phyloP scores from a whole-genome alignment of 2,113 vertebrate species.

The Epinephelus moara region DNA sequence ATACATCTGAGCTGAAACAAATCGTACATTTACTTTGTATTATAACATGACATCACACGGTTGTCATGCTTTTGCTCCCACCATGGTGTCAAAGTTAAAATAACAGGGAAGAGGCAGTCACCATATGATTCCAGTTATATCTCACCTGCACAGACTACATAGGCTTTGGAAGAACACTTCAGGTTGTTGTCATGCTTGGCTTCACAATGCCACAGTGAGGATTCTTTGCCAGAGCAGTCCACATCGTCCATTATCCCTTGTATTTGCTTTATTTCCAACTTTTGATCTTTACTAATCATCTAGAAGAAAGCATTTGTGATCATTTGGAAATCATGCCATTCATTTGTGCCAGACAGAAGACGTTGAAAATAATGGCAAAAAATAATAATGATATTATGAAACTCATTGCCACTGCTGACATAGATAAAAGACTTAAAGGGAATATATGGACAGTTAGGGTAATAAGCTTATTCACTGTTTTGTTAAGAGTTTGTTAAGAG shows the following conservation, averaged over 20 bases:
- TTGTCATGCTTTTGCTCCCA: not conserved
- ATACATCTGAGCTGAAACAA: not conserved
- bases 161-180: rapidly evolving
- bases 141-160: constrained; percentile 73
- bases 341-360: not conserved
- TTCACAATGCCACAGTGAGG: constrained; percentile 76
- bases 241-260: constrained; percentile 31
- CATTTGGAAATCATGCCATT: not conserved
- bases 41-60: not conserved
- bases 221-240: constrained; percentile 40
- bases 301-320: constrained; percentile 1
- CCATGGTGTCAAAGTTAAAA: not conserved
- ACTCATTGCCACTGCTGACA: too few species aligned
- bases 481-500: too few species aligned
- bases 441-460: too few species aligned
- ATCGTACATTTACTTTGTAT: not conserved
- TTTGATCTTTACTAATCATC: not conserved
- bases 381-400: too few species aligned
- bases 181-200: rapidly evolving
- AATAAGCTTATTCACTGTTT: too few species aligned
- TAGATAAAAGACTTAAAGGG: too few species aligned
- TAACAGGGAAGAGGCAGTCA: not conserved
- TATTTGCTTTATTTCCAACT: too few species aligned
- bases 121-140: not conserved
- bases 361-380: too few species aligned